These are phyloP conservation scores for Drosophila sp. DNA, from an alignment of 1,140 invertebrate genomes.

Conservation along the genomic window DNA sequence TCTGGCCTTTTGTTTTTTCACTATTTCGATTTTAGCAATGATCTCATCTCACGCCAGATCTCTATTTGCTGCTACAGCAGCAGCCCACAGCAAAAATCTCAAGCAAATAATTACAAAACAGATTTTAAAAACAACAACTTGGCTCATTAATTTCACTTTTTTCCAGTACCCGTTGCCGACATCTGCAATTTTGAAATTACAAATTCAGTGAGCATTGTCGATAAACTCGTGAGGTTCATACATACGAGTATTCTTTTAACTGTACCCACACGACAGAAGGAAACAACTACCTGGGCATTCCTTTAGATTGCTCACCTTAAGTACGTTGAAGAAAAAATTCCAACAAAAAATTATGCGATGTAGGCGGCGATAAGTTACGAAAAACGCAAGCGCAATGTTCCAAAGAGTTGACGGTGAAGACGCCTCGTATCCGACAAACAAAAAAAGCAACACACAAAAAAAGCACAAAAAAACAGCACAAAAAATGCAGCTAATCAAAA, in stretches of 20 bases:
- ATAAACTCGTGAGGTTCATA: slow-evolving; percentile 18
- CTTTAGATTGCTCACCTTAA: slow-evolving; percentile 56
- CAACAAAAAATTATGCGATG: slow-evolving; percentile 52
- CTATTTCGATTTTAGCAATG: slow-evolving; percentile 61
- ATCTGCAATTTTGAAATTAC: slow-evolving; percentile 32
- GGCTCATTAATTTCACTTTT: slow-evolving; percentile 50
- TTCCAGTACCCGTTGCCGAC: slow-evolving; percentile 21
- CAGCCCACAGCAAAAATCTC: slow-evolving; percentile 53
- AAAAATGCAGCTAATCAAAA: slow-evolving; percentile 65
- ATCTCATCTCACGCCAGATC: slow-evolving; percentile 60
- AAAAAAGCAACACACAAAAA: slow-evolving; percentile 24
- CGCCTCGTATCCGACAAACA: slow-evolving; percentile 46
- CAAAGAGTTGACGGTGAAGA: slow-evolving; percentile 42
- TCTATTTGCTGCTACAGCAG: slow-evolving; percentile 26
- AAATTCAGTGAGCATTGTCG: slow-evolving; percentile 44
- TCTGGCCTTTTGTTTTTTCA: slow-evolving; percentile 27
- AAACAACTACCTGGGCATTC: background rate
- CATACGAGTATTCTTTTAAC: slow-evolving; percentile 7
- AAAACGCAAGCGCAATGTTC: slow-evolving; percentile 57
- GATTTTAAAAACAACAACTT: slow-evolving; percentile 37
- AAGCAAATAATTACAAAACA: slow-evolving; percentile 46
- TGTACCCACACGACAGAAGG: slow-evolving; percentile 20
- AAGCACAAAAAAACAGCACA: slow-evolving; percentile 2
- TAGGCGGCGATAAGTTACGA: slow-evolving; percentile 72
- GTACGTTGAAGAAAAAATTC: background rate